A percentile compares a stretch with the other conserved stretches of the same genome.
Conservation (phyloP, 2,113 vertebrate genomes). For the Ammodytes dubius region DNA sequence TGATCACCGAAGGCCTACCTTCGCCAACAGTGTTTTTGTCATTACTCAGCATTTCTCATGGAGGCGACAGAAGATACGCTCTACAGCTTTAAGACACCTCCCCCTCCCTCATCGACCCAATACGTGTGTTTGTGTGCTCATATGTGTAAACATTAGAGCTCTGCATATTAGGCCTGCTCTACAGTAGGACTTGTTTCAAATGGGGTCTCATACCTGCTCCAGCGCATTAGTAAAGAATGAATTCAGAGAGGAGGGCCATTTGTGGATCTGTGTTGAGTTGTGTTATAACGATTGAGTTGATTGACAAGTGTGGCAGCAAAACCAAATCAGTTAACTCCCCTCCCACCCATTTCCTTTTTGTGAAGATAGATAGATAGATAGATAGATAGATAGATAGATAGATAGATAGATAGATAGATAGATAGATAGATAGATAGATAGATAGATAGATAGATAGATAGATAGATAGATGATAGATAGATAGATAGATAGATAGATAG, state of each 20-base stretch:
- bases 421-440: background rate
- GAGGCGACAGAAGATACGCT: too few species aligned
- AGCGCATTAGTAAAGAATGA: constrained; percentile 31
- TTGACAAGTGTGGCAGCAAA: constrained; percentile 44
- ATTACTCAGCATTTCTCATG: too few species aligned
- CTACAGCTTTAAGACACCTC: constrained; percentile 30
- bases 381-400: background rate
- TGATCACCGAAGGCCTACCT: too few species aligned
- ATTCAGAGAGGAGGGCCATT: constrained; percentile 2
- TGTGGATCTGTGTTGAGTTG: constrained; percentile 14
- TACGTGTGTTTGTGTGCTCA: constrained; percentile 77
- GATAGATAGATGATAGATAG: background rate
- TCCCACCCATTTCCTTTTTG: constrained; percentile 18
- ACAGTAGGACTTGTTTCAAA: background rate
- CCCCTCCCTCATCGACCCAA: background rate
- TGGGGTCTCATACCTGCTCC: constrained; percentile 22
- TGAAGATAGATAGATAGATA: background rate
- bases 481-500: constrained; percentile 4
- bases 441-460: background rate
- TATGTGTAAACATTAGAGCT: constrained; percentile 74
- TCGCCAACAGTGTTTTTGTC: too few species aligned
- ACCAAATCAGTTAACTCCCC: constrained; percentile 37
- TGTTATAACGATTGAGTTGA: constrained; percentile 18
- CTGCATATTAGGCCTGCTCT: background rate
- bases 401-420: background rate